phyloP scores from a whole-genome alignment of 1,140 invertebrate genomes.

The Pogonomyrmex californicus region DNA sequence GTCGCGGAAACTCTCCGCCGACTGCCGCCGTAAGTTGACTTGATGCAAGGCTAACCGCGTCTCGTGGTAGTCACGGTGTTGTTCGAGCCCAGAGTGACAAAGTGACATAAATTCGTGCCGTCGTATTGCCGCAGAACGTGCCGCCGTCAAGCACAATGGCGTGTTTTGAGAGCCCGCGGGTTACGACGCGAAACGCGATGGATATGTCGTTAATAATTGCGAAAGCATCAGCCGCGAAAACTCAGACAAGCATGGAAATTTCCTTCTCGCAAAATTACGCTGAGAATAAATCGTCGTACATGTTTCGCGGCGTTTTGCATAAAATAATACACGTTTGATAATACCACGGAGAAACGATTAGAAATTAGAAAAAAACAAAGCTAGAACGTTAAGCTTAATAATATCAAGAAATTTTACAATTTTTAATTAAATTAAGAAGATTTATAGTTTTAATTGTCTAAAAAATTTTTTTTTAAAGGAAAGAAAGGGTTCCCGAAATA shows the following conservation, averaged over 20 bases:
- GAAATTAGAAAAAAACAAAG: neutral
- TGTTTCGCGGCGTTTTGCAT: neutral
- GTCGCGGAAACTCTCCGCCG: constrained; percentile 30
- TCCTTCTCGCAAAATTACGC: neutral
- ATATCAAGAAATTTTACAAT: too few relatives aligned
- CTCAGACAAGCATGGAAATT: constrained; percentile 34
- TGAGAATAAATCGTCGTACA: neutral
- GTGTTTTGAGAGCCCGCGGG: constrained; percentile 31
- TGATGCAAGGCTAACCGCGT: constrained; percentile 53
- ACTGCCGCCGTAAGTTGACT: constrained; percentile 25
- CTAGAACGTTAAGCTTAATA: too few relatives aligned
- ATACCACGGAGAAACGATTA: neutral
- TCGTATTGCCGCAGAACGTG: constrained; percentile 48
- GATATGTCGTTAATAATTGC: constrained; percentile 60
- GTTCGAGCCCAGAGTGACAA: constrained; percentile 46
- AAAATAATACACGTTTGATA: neutral
- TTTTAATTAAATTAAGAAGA: neutral
- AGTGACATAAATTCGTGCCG: constrained; percentile 56
- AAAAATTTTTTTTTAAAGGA: neutral
- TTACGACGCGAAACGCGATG: constrained; percentile 46
- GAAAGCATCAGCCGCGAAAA: constrained; percentile 31
- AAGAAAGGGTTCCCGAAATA: neutral
- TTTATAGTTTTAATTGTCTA: neutral
- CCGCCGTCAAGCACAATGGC: constrained; percentile 49
- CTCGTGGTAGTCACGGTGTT: constrained; percentile 45